phyloP scores from a whole-genome alignment of 1,140 invertebrate genomes.

The Acromyrmex charruanus region DNA sequence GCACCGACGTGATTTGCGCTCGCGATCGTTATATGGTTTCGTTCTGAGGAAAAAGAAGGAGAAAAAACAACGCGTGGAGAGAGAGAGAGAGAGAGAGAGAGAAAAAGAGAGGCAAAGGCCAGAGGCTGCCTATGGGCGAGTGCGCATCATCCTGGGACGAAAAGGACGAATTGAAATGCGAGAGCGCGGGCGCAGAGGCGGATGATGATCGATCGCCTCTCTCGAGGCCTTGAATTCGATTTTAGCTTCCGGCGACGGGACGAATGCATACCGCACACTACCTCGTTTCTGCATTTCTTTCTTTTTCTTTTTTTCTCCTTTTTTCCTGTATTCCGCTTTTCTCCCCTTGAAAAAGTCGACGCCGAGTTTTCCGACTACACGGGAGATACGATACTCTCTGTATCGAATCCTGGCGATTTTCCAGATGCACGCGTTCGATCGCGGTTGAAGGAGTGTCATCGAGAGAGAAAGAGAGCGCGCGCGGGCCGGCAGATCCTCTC shows the following conservation, averaged over 20 bases:
- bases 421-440: conserved; percentile 49
- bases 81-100: neutral
- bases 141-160: conserved; percentile 52
- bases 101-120: conserved; percentile 12
- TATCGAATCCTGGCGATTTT: conserved; percentile 52
- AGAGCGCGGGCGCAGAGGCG: conserved; percentile 53
- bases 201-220: conserved; percentile 70
- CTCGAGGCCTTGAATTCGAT: conserved; percentile 73
- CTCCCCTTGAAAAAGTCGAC: conserved; percentile 26
- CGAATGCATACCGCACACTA: conserved; percentile 26
- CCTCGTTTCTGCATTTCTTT: conserved; percentile 43
- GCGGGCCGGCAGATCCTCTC: conserved; percentile 1
- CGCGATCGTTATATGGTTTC: conserved; percentile 64
- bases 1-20: conserved; percentile 58
- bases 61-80: conserved; percentile 14
- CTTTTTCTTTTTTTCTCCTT: conserved; percentile 1
- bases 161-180: conserved; percentile 58
- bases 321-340: neutral
- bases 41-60: conserved; percentile 39
- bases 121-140: conserved; percentile 47
- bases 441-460: conserved; percentile 43
- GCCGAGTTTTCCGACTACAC: conserved; percentile 20
- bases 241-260: conserved; percentile 61
- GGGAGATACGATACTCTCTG: conserved; percentile 31
- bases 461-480: neutral